Conservation (phyloP, 35 echinoderm and acorn worm species). For the Heliocidaris erythrogramma region DNA sequence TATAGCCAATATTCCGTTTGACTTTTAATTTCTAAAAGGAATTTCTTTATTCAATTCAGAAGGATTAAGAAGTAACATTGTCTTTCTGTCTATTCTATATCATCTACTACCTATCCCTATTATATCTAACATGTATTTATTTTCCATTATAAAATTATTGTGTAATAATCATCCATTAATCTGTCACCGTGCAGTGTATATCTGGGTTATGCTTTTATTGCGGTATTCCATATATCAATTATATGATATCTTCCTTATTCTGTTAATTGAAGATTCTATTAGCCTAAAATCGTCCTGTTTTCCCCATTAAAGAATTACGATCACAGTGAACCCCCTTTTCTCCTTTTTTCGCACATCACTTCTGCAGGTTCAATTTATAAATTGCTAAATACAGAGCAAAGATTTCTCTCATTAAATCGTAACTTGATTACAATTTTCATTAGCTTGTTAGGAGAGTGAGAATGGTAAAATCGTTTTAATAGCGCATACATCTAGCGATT, state of each 20-base stretch:
- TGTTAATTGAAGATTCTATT: neutral
- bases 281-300: neutral
- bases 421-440: conserved; percentile 36
- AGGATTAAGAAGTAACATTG: no score
- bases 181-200: neutral
- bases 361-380: neutral
- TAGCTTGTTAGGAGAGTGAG: neutral
- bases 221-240: neutral
- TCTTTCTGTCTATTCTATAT: no score
- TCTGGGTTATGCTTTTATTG: neutral
- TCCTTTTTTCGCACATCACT: neutral
- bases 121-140: no score
- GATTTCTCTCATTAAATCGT: neutral
- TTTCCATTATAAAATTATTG: no score
- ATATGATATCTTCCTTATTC: neutral
- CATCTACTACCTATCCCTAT: no score
- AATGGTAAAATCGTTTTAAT: neutral
- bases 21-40: no score
- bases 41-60: no score
- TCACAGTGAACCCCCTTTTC: neutral
- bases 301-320: neutral
- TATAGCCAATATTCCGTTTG: no score
- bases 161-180: neutral
- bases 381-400: neutral
- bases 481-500: neutral